phyloP scores from a whole-genome alignment of 2,888 invertebrate genomes.

The Pammene aurita region DNA sequence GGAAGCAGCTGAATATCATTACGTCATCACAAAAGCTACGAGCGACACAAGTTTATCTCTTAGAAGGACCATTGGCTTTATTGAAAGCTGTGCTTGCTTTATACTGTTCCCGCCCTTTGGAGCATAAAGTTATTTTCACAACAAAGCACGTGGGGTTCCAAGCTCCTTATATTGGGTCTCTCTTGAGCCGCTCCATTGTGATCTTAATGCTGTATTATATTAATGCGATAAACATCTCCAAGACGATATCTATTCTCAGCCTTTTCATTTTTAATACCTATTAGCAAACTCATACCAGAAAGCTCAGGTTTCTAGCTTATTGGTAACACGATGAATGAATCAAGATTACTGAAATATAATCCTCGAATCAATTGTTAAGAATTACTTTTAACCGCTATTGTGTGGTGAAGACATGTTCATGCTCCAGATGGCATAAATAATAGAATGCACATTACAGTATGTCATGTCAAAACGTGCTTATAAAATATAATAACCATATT shows the following conservation, averaged over 20 bases:
- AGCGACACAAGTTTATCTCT: constrained; percentile 69
- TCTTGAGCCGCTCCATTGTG: constrained; percentile 80
- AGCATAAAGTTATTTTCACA: constrained; percentile 82
- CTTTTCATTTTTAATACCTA: constrained; percentile 72
- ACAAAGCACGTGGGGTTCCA: constrained; percentile 76
- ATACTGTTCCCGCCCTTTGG: constrained; percentile 72
- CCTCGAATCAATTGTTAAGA: constrained; percentile 18
- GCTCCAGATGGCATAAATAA: constrained; percentile 39
- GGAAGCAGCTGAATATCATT: constrained; percentile 58
- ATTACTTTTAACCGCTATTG: constrained; percentile 33
- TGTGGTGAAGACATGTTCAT: constrained; percentile 38
- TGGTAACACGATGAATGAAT: constrained; percentile 62
- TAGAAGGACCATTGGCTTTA: constrained; percentile 74
- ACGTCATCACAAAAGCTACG: constrained; percentile 71
- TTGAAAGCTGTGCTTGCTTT: constrained; percentile 74
- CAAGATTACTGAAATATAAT: constrained; percentile 69
- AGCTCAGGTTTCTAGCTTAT: constrained; percentile 71
- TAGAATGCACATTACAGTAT: constrained; percentile 41
- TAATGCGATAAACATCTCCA: constrained; percentile 82
- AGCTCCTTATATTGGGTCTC: constrained; percentile 81
- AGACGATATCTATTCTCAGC: constrained; percentile 68
- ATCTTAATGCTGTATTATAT: constrained; percentile 82
- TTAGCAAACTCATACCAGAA: constrained; percentile 59
- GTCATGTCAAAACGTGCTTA: constrained; percentile 59
- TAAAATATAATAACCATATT: constrained; percentile 62